A percentile compares a stretch with the other conserved stretches of the same genome.
phyloP scores from a whole-genome alignment of 2,888 invertebrate species.

The Homarus gammarus region DNA sequence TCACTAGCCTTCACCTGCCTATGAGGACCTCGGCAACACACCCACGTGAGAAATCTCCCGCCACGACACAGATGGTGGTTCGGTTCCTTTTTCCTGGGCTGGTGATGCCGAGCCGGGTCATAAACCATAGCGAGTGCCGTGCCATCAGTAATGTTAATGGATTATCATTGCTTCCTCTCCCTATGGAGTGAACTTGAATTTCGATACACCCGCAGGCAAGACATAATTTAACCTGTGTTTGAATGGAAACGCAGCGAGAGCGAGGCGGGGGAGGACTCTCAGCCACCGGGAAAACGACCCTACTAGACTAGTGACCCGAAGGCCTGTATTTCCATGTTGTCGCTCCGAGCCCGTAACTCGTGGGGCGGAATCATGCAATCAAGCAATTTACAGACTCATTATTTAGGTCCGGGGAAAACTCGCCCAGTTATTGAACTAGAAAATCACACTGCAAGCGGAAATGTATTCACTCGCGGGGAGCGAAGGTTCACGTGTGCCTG shows the following conservation, averaged over 20 bases:
- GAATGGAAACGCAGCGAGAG: neutral
- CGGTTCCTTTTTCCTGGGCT: too few species aligned
- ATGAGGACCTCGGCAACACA: too few species aligned
- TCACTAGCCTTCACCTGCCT: too few species aligned
- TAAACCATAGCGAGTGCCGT: neutral
- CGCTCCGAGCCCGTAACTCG: slow-evolving; percentile 18
- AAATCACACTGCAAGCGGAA: slow-evolving; percentile 40
- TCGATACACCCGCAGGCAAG: slow-evolving; percentile 13
- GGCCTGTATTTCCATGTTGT: neutral
- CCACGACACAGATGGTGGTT: too few species aligned
- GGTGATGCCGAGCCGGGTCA: too few species aligned
- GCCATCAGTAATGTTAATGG: slow-evolving; percentile 9
- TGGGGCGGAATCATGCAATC: slow-evolving; percentile 51
- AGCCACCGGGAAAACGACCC: neutral
- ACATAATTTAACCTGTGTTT: slow-evolving; percentile 20
- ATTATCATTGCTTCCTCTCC: slow-evolving; percentile 4
- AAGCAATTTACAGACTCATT: slow-evolving; percentile 63
- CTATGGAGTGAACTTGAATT: slow-evolving; percentile 16
- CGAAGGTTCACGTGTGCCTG: neutral
- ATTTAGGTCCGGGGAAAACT: slow-evolving; percentile 50
- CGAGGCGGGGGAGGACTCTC: neutral
- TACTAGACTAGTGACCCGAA: neutral
- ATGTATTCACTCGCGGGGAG: slow-evolving; percentile 21
- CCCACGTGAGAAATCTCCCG: too few species aligned
- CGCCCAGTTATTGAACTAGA: slow-evolving; percentile 45